Base-by-base conservation (phyloP, 2,888 invertebrate species). In the Xestia sexstrigata region DNA sequence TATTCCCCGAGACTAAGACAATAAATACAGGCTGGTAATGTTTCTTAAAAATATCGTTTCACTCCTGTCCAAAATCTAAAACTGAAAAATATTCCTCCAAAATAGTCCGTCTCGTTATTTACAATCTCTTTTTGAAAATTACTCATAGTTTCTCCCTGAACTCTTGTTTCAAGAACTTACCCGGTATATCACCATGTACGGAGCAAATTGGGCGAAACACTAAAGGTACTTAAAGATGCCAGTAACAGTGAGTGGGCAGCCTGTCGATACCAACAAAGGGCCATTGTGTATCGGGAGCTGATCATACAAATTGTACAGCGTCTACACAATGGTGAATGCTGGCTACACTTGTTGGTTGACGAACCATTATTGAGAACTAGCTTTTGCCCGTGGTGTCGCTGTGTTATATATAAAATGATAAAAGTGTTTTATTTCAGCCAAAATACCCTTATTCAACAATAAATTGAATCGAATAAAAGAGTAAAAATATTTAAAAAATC, bases 301-400 rank as follows among this genome's bases (percentile, higher is more conserved):
- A 66, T 66, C 60, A 47, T 69, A 82, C 80, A 70, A 78, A 78
- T 67, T 78, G 60, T 80, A 80, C 70, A 80, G 52, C 47, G 39
- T 42, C 20, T 52, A 78, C 66, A 77, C 39, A 69, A 58, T 65
- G 55, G 76, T n/a, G 55, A 62, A 68, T 35, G 39, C 20, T 78
- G 45, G 52, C 70, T 66, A 62, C 70, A 67, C 35, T 76, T 76
- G 26, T 60, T 35, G 35, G 20, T 35, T 39, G 15, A 60, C 42
- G 13, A 42, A 42, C n/a, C 17, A 65, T 65, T 65, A 65, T 65
- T 65, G n/a, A 5, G 39, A 65, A 65, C 39, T 15, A 65, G n/a
- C 13, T n/a, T 63, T 62, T 20, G 30, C 9, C 4, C 30, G 20
- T 3, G 35, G 20, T 35, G 1, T 35, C 6, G 5, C 20, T 62